Evolutionary conservation across 1,140 invertebrate genomes (phyloP), one percentile per base, ranked within the genome.

Genomic region (Atopsyche davidsoni): DNA sequence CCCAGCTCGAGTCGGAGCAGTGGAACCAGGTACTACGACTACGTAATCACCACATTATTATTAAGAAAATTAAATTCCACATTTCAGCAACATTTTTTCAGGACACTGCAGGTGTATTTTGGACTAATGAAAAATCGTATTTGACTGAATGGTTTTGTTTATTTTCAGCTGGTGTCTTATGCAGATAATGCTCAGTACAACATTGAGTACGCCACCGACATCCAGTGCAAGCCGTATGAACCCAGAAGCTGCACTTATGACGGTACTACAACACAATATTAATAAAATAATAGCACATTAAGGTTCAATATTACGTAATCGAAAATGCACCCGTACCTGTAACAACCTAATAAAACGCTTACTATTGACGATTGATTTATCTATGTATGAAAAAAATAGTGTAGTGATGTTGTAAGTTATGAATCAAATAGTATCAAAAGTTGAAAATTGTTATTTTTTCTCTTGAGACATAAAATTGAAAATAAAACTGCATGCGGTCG

Each of bases 141-240:
- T 28, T 28, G n/a, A 28, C n/a, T 28, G n/a, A 28, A 28, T 7
- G 6, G n/a, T 28, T 28, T 28, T 28, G n/a, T 14, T 22, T 13
- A 6, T 55, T 74, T 74, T 19, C 59, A 75, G 75, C 60, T 77
- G 19, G 69, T 73, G 14, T 66, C 67, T n/a, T 77, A 70, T 57
- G 64, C 62, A 4, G 68, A 73, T 54, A 67, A 52, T 3, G 66
- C 66, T 6, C 55, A 67, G 14, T 58, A 72, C 49, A 59, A 62
- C 21, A 49, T 70, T 13, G 59, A 68, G 35, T 66, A 62, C 38
- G 63, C 67, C 3, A 67, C 59, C 2, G 62, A 72, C 55, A 67
- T 68, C 40, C 64, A 72, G 32, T 73, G 71, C 48, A 39, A 47
- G 21, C 13, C 19, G 4, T 41, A 57, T 22, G 21, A 35, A 32